These are phyloP conservation scores for Prietella phreatophila DNA, from an alignment of 2,113 vertebrate genomes.

Conservation along the genomic window DNA sequence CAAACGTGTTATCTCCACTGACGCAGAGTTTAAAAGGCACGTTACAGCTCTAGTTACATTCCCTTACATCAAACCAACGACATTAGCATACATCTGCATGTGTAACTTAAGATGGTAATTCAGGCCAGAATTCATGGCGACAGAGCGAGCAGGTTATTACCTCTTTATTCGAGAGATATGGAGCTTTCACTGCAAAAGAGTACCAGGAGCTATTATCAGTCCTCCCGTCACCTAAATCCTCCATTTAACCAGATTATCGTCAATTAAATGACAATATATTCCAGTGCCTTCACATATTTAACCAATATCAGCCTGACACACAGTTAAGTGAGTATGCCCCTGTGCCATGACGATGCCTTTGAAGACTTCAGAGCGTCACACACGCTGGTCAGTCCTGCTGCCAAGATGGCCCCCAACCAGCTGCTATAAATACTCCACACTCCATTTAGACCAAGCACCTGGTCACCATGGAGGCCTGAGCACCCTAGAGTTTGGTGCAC, in stretches of 20 bases:
- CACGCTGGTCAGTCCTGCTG: neutral
- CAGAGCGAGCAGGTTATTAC: constrained; percentile 14
- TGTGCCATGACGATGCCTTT: neutral
- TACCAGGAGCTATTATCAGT: constrained; percentile 31
- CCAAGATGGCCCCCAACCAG: constrained; percentile 32
- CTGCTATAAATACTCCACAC: constrained; percentile 43
- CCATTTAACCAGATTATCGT: constrained; percentile 27
- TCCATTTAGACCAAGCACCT: constrained; percentile 47
- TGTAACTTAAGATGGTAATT: constrained; percentile 38
- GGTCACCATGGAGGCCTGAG: constrained; percentile 32
- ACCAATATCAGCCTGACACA: constrained; percentile 7
- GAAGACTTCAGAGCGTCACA: neutral
- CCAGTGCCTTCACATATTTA: constrained; percentile 9
- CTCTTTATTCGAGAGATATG: constrained; percentile 27
- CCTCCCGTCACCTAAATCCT: constrained; percentile 26
- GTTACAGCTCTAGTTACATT: constrained; percentile 30
- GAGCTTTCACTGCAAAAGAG: constrained; percentile 22
- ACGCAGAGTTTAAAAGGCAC: constrained; percentile 14
- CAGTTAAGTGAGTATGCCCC: neutral
- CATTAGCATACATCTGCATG: constrained; percentile 47
- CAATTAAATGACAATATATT: constrained; percentile 35
- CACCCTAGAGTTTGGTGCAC: constrained; percentile 16
- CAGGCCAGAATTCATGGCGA: neutral
- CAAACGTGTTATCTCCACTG: neutral
- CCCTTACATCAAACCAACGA: constrained; percentile 19